Evolutionary conservation across 2,888 invertebrate genomes (phyloP).

Genomic region (Andrena marginata): DNA sequence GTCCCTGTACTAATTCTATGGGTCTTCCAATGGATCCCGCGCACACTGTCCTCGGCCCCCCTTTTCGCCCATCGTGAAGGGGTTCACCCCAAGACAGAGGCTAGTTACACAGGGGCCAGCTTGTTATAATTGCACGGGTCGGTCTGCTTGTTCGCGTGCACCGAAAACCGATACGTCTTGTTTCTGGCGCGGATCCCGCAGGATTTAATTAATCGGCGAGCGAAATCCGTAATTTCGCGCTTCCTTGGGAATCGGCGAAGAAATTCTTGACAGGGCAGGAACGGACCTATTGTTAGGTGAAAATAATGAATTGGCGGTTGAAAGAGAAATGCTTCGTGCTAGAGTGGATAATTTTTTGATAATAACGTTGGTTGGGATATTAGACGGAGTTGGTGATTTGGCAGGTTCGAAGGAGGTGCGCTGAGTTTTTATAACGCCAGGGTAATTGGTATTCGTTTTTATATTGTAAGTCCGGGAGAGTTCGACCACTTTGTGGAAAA

Average conservation of each 20-base stretch:
- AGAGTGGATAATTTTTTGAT: not conserved
- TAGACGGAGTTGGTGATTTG: not conserved
- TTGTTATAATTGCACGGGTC: conserved; percentile 60
- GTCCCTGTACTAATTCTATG: conserved; percentile 77
- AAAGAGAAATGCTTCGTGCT: not conserved
- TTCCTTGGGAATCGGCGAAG: not conserved
- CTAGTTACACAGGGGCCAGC: conserved; percentile 51
- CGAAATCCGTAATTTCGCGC: not conserved
- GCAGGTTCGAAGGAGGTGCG: too few species aligned
- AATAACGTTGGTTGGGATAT: not conserved
- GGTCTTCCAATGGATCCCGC: conserved; percentile 65
- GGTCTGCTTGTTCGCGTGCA: not conserved
- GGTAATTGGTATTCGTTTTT: not conserved
- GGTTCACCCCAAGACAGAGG: conserved; percentile 51
- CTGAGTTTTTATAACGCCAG: too few species aligned
- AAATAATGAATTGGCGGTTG: not conserved
- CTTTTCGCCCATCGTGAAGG: conserved; percentile 47
- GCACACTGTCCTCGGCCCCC: conserved; percentile 27
- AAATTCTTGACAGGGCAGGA: not conserved
- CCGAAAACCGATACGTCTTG: conserved; percentile 4
- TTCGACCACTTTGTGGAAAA: too few species aligned
- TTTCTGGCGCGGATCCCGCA: not conserved
- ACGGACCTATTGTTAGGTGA: not conserved
- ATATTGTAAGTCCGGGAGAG: too few species aligned
- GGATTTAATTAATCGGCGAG: conserved; percentile 44